These are phyloP conservation scores for Chloroceryle aenea DNA, from an alignment of 2,113 vertebrate species.

Conservation along the genomic window DNA sequence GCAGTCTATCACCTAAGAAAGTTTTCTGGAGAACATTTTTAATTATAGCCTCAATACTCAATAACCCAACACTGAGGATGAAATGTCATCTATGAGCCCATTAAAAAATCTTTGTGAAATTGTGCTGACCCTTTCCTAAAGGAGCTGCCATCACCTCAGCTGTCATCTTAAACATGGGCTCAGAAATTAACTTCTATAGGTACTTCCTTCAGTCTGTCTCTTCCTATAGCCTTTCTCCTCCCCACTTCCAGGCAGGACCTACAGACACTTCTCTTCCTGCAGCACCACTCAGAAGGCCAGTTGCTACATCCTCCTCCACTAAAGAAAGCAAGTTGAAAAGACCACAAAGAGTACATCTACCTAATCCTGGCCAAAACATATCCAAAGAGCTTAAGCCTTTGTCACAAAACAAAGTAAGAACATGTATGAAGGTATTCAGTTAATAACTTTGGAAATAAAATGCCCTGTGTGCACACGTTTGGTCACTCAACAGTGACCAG, in stretches of 20 bases:
- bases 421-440: neutral
- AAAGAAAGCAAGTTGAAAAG: neutral
- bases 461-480: neutral
- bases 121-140: neutral
- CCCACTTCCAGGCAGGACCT: neutral
- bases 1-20: neutral
- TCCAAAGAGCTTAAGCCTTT: neutral
- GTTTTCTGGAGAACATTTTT: neutral
- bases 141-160: neutral
- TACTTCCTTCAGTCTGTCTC: neutral
- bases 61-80: neutral
- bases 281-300: neutral
- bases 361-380: neutral
- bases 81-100: neutral
- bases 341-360: neutral
- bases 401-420: neutral
- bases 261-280: neutral
- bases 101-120: neutral
- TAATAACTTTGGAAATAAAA: neutral
- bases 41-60: neutral
- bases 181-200: neutral
- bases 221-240: neutral
- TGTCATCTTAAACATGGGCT: neutral
- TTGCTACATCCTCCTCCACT: neutral
- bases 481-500: neutral